phyloP scores from a whole-genome alignment of 2,113 vertebrate species.

The Halcyon senegalensis region DNA sequence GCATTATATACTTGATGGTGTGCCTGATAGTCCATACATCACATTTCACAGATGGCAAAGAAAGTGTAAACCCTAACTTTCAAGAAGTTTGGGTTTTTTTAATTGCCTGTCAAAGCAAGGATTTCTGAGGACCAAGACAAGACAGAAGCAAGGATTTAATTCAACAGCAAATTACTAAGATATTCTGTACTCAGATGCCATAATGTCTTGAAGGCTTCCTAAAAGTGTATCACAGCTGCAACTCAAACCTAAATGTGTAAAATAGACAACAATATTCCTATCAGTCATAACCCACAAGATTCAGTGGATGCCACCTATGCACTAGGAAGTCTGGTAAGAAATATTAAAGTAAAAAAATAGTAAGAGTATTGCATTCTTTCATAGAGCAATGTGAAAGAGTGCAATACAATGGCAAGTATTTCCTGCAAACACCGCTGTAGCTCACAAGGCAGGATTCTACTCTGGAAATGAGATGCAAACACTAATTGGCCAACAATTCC shows the following conservation, averaged over 20 bases:
- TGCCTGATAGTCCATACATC: background rate
- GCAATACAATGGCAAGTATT: background rate
- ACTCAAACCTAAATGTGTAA: background rate
- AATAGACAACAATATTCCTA: background rate
- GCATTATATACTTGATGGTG: background rate
- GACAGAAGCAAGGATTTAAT: background rate
- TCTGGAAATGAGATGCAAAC: background rate
- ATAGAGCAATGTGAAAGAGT: background rate
- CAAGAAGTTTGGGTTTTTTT: background rate
- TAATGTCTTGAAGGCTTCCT: background rate
- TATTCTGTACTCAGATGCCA: background rate
- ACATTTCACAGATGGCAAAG: background rate
- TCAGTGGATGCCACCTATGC: background rate
- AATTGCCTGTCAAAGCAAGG: background rate
- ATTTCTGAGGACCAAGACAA: background rate
- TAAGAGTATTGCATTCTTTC: background rate
- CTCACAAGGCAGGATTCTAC: background rate
- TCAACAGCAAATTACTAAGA: background rate
- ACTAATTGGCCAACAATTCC: background rate
- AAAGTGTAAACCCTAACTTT: background rate
- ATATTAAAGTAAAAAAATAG: background rate
- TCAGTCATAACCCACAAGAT: background rate
- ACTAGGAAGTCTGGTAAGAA: background rate
- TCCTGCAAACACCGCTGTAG: rapidly evolving
- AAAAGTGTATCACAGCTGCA: background rate